Evolutionary conservation across 2,888 invertebrate species (phyloP).

Genomic region (Zonitis immaculata): DNA sequence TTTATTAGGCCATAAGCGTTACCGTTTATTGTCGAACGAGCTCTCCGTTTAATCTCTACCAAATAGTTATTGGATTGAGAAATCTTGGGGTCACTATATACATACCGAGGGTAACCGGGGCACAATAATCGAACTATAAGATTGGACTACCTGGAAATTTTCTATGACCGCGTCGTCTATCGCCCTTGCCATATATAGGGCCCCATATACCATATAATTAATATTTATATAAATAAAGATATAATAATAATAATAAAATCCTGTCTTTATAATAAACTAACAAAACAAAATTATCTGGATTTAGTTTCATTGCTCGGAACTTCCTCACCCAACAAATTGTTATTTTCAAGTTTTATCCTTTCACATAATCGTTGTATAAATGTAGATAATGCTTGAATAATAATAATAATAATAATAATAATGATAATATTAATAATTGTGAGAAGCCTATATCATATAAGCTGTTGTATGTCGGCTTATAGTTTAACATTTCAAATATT

Average conservation of each 20-base stretch:
- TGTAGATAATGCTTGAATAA: neutral
- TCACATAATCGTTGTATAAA: neutral
- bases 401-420: neutral
- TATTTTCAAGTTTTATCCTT: neutral
- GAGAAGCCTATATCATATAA: neutral
- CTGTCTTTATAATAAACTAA: neutral
- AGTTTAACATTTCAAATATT: conserved; percentile 4
- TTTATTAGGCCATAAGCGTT: too few species aligned
- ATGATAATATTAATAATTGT: neutral
- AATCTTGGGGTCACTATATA: too few species aligned
- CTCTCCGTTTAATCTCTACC: too few species aligned
- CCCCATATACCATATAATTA: too few species aligned
- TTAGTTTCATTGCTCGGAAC: neutral
- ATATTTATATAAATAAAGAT: too few species aligned
- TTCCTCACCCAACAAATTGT: neutral
- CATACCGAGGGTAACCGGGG: too few species aligned
- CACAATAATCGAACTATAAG: too few species aligned
- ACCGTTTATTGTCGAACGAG: too few species aligned
- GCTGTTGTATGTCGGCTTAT: conserved; percentile 8
- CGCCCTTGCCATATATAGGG: too few species aligned
- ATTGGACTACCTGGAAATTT: too few species aligned
- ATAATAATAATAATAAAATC: neutral
- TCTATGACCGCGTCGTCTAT: too few species aligned
- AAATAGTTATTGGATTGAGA: too few species aligned
- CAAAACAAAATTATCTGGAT: neutral